A percentile compares a stretch with the other conserved stretches of the same genome.
Evolutionary conservation across 2,888 invertebrate species (phyloP).

Genomic region (Hartigia nigra): DNA sequence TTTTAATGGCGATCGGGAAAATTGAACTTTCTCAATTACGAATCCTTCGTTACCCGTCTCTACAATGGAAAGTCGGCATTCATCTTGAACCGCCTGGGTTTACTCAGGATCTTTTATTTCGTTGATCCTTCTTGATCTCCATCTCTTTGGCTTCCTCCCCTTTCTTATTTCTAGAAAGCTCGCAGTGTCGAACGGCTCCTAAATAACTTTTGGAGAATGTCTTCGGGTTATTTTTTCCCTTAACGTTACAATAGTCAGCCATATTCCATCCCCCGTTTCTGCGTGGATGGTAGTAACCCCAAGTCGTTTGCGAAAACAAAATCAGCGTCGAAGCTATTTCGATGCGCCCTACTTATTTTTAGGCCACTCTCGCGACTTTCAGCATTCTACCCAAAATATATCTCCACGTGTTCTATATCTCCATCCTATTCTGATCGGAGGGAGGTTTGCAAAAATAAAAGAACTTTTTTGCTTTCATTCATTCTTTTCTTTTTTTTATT

Average conservation of each 20-base stretch:
- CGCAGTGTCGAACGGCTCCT: not conserved
- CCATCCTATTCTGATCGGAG: not conserved
- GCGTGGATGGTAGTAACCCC: not conserved
- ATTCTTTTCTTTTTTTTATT: not conserved
- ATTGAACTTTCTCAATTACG: not conserved
- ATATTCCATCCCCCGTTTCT: not conserved
- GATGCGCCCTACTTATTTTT: slow-evolving; percentile 23
- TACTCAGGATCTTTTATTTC: not conserved
- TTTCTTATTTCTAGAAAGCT: not conserved
- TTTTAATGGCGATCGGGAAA: not conserved
- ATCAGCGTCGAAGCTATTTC: slow-evolving; percentile 19
- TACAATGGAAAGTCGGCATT: not conserved
- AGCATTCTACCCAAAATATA: not conserved
- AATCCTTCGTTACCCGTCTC: not conserved
- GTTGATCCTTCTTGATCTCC: not conserved
- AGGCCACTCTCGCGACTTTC: slow-evolving; percentile 7
- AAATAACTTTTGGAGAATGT: not conserved
- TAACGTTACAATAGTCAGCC: not conserved
- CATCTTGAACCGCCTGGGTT: not conserved
- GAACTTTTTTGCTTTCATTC: not conserved
- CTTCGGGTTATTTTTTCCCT: not conserved
- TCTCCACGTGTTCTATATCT: not conserved
- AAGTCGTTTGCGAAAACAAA: slow-evolving; percentile 20
- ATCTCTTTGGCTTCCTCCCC: not conserved
- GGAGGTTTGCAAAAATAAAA: not conserved